Conservation (phyloP, 2,888 invertebrate species). For the Phragmatobia fuliginosa region DNA sequence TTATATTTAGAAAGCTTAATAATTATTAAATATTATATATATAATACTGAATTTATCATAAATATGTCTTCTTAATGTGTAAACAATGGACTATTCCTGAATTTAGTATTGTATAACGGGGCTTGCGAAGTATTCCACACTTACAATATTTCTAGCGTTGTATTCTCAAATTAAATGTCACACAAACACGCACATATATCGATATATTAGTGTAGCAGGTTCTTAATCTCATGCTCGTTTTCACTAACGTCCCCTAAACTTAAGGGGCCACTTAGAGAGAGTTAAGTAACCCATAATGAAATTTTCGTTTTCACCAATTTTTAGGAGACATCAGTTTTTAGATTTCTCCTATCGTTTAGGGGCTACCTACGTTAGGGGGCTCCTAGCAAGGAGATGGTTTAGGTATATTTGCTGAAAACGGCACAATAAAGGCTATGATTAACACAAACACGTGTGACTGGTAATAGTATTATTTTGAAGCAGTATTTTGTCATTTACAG, state of each 20-base stretch:
- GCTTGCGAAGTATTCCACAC: constrained; percentile 46
- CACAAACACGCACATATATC: neutral
- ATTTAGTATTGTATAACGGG: constrained; percentile 40
- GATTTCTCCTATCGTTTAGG: too few relatives aligned
- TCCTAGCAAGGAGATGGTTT: too few relatives aligned
- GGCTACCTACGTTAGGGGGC: too few relatives aligned
- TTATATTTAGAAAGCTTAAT: too few relatives aligned
- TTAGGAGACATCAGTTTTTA: too few relatives aligned
- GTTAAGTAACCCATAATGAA: too few relatives aligned
- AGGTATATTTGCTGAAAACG: too few relatives aligned
- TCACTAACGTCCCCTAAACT: too few relatives aligned
- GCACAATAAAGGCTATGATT: constrained; percentile 42
- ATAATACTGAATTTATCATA: neutral
- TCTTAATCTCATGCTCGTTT: constrained; percentile 12
- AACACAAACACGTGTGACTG: constrained; percentile 17
- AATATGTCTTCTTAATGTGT: neutral
- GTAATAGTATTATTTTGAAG: constrained; percentile 8
- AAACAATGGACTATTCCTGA: constrained; percentile 31
- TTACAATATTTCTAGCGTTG: constrained; percentile 19
- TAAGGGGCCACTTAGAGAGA: too few relatives aligned
- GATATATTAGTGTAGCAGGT: constrained; percentile 17
- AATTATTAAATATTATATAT: too few relatives aligned
- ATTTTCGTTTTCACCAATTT: too few relatives aligned
- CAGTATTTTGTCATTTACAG: constrained; percentile 5
- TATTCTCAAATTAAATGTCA: neutral